Evolutionary conservation across 2,797 vertebrate genomes (phyloP).

Genomic region (Pipistrellus pygmaeus): DNA sequence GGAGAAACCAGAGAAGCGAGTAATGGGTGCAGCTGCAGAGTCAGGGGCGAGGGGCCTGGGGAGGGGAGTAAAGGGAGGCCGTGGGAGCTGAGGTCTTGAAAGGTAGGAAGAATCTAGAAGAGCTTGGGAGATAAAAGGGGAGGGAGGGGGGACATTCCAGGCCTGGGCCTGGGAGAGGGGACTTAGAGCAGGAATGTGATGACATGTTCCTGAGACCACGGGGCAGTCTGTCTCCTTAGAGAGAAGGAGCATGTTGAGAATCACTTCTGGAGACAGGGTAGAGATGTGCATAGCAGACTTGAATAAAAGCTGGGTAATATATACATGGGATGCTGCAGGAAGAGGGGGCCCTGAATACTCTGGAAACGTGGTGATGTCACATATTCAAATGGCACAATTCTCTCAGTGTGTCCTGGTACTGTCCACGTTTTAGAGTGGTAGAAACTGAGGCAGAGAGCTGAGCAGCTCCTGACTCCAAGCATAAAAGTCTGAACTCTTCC

Average conservation of each 20-base stretch:
- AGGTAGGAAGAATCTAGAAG: neutral
- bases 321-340: neutral
- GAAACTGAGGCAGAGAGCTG: neutral
- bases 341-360: neutral
- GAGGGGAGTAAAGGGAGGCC: fast-evolving
- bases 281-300: neutral
- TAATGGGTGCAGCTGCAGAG: neutral
- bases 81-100: neutral
- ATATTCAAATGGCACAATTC: neutral
- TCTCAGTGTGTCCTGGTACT: neutral
- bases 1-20: neutral
- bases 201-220: neutral
- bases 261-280: neutral
- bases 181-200: neutral
- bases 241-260: neutral
- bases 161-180: neutral
- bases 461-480: neutral
- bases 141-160: neutral
- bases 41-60: fast-evolving
- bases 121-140: too few relatives aligned
- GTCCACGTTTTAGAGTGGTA: fast-evolving
- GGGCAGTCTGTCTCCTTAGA: neutral
- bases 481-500: neutral
- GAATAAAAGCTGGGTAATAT: neutral
- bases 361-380: neutral